Percentiles rank a stretch among this genome's conserved stretches.
These are phyloP conservation scores for Acipenser transmontanus DNA, from an alignment of 2,797 vertebrate genomes.

Conservation along the genomic window DNA sequence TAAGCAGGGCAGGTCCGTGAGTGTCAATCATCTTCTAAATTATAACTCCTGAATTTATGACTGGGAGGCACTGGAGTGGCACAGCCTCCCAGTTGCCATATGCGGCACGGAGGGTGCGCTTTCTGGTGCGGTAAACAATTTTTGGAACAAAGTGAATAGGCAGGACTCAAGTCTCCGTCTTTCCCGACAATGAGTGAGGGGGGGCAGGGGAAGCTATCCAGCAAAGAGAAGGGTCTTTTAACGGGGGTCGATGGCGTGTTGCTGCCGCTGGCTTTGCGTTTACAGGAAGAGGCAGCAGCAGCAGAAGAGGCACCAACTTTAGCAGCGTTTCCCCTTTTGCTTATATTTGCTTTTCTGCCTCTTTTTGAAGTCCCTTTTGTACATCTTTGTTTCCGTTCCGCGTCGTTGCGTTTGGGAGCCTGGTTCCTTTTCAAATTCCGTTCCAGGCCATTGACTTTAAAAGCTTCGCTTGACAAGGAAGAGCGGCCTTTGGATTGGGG, in stretches of 20 bases:
- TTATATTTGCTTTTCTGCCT: conserved; percentile 8
- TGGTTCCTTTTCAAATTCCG: conserved; percentile 33
- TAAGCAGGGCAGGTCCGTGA: background rate
- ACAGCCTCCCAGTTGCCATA: conserved; percentile 60
- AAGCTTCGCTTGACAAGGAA: conserved; percentile 35
- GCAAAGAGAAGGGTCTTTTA: conserved; percentile 57
- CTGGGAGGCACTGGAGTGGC: conserved; percentile 61
- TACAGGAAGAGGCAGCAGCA: background rate
- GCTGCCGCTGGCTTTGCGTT: background rate
- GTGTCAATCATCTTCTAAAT: conserved; percentile 26
- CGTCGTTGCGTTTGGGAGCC: conserved; percentile 24
- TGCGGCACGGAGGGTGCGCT: conserved; percentile 56
- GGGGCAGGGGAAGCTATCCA: conserved; percentile 61
- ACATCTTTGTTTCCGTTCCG: conserved; percentile 23
- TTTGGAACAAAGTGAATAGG: conserved; percentile 54
- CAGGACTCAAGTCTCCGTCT: conserved; percentile 61
- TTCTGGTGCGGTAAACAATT: conserved; percentile 43
- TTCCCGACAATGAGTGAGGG: conserved; percentile 60
- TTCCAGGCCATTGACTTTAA: conserved; percentile 32
- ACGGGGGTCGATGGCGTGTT: conserved; percentile 26
- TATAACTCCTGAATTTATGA: conserved; percentile 55
- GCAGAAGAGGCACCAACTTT: background rate
- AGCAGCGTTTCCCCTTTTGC: conserved; percentile 8
- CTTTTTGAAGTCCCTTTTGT: conserved; percentile 17
- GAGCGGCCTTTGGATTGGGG: conserved; percentile 27